phyloP scores from a whole-genome alignment of 2,113 vertebrate species.

The Pelodiscus sinensis region DNA sequence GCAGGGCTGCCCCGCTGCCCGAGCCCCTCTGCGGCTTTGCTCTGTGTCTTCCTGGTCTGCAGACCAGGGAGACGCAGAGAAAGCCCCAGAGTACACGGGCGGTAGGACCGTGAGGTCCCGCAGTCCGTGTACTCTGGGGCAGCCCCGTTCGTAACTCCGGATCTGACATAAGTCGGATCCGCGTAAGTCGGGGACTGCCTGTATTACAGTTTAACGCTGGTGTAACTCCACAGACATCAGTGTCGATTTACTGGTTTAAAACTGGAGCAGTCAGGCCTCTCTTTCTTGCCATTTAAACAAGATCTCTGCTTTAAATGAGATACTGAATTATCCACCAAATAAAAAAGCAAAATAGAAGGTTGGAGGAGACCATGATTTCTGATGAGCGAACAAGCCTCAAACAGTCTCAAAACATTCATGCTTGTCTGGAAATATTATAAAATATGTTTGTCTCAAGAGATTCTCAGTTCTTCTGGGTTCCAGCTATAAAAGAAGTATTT shows the following conservation, averaged over 20 bases:
- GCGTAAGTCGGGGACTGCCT: no score
- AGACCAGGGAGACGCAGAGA: no score
- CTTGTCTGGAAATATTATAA: not conserved
- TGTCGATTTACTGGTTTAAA: not conserved
- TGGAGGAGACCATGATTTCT: not conserved
- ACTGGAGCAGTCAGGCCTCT: not conserved
- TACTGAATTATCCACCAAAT: not conserved
- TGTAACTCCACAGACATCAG: not conserved
- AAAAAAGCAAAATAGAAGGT: not conserved
- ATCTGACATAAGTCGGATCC: no score
- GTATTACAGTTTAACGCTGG: rapidly evolving
- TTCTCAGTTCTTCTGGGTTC: not conserved
- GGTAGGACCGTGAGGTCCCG: no score
- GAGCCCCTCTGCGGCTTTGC: no score
- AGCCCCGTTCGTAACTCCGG: no score
- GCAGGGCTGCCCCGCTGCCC: no score
- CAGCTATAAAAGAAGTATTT: not conserved
- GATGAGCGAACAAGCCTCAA: not conserved
- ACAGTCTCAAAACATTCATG: not conserved
- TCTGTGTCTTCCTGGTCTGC: no score
- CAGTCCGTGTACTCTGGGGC: no score
- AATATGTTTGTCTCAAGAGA: not conserved
- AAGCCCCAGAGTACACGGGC: no score
- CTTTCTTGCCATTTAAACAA: not conserved
- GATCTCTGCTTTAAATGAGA: not conserved